Base-by-base conservation (phyloP, 2,888 invertebrate species). In the Drosophila koepferae region DNA sequence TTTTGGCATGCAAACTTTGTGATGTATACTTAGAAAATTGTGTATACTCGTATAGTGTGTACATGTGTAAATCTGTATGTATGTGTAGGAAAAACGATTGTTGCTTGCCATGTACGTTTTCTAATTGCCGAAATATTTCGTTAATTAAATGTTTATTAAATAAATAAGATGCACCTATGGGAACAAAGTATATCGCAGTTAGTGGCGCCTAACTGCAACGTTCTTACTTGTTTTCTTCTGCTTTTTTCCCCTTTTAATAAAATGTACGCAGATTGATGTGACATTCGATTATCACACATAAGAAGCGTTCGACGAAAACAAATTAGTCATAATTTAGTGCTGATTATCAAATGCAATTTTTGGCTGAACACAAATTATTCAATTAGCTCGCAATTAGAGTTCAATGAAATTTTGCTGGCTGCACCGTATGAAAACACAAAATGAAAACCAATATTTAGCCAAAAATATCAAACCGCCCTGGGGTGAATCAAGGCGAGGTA, bases 371-470 rank as follows among this genome's bases (percentile, higher is more conserved):
- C 44, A 63, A 76, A 67, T 72, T 63, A 64, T 72, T 72, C 60
- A 77, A 77, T 77, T 77, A 68, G 51, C 59, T 61, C 48, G 48
- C 60, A 65, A 77, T 64, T 65, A 55, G 55, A 55, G 46, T 46
- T 77, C 53, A 68, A 62, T 64, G 44, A 48, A 72, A 63, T 64
- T 76, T 28, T 28, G 28, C 28, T 6, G 34, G 3, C 54, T 3
- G 16, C 8, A 36, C 16, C 14, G 16, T 23, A 43, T 67, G 48
- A 53, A 59, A 36, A 36, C 7, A 40, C 10, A 54, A 43, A 54
- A 43, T 59, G 43, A n/a, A 62, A 68, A 36, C 58, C 36, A 51
- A 59, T 62, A 72, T 68, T 62, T 63, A 46, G 51, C 41, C 49
- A 58, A 20, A 20, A 28, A 49, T 28, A 31, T 18, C 34, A 49